Conservation (phyloP, 2,113 vertebrate species). For the Atractosteus spatula region DNA sequence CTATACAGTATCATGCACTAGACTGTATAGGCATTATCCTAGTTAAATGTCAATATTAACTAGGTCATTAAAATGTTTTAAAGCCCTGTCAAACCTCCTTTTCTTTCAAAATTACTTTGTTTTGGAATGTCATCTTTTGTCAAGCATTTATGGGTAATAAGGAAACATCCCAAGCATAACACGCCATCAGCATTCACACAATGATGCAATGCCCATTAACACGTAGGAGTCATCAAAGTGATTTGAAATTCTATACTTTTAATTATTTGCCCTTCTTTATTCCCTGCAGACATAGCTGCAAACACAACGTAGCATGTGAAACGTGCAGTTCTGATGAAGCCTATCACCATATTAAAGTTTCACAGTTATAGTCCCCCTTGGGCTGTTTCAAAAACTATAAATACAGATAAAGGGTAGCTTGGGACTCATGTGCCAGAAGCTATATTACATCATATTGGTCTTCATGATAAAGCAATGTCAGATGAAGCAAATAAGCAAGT, state of each 20-base stretch:
- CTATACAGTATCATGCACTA: too few species aligned
- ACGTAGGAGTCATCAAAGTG: background rate
- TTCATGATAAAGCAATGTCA: slow-evolving; percentile 4
- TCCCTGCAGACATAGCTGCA: background rate
- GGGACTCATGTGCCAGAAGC: background rate
- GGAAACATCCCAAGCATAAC: too few species aligned
- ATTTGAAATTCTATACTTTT: slow-evolving; percentile 5
- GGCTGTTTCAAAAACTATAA: background rate
- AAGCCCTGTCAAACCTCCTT: too few species aligned
- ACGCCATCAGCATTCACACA: background rate
- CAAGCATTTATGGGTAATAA: too few species aligned
- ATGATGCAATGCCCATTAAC: background rate
- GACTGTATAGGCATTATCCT: too few species aligned
- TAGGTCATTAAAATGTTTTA: too few species aligned
- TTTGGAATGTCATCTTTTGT: background rate
- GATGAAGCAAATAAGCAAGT: slow-evolving; percentile 11
- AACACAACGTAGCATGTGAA: background rate
- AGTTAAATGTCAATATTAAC: too few species aligned
- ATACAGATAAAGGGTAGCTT: slow-evolving; percentile 13
- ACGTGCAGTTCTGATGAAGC: slow-evolving; percentile 4
- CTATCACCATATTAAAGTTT: slow-evolving; percentile 13
- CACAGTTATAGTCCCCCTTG: slow-evolving; percentile 15
- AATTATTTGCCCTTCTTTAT: background rate
- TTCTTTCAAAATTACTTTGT: background rate
- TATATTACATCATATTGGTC: background rate